Evolutionary conservation across 2,797 vertebrate species (phyloP).

Genomic region (Threskiornis aethiopicus): DNA sequence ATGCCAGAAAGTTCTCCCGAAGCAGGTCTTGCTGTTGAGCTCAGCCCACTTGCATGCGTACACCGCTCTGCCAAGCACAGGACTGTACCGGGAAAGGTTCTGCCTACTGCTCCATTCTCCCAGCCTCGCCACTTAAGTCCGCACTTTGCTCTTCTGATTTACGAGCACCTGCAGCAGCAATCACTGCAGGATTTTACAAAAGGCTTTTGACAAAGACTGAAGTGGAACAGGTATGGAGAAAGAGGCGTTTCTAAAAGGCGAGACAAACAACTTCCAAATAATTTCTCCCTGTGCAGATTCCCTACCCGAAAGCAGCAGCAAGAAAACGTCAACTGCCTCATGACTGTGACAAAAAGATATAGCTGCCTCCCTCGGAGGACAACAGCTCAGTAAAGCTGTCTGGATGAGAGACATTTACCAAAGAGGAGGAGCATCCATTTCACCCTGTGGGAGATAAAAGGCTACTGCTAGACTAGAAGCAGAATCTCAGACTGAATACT

Average conservation of each 20-base stretch:
- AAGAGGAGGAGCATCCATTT: neutral
- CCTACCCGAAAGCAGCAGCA: neutral
- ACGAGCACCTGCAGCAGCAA: accelerated
- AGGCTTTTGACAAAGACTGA: neutral
- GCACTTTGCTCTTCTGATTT: neutral
- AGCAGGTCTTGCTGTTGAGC: accelerated
- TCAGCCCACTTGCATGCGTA: accelerated
- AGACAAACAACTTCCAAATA: neutral
- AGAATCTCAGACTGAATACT: neutral
- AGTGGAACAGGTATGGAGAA: neutral
- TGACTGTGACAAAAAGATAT: neutral
- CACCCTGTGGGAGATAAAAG: accelerated
- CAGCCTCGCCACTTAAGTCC: neutral
- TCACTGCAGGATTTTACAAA: neutral
- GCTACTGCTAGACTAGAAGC: neutral
- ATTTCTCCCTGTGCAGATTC: neutral
- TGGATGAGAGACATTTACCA: neutral
- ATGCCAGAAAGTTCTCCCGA: neutral
- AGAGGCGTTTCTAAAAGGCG: neutral
- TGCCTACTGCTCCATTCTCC: neutral
- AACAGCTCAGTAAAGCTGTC: neutral
- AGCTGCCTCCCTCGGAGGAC: neutral
- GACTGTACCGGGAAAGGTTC: neutral
- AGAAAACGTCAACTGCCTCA: neutral
- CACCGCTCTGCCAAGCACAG: accelerated